phyloP scores from a whole-genome alignment of 2,113 vertebrate genomes.

The Nothoprocta pentlandii region DNA sequence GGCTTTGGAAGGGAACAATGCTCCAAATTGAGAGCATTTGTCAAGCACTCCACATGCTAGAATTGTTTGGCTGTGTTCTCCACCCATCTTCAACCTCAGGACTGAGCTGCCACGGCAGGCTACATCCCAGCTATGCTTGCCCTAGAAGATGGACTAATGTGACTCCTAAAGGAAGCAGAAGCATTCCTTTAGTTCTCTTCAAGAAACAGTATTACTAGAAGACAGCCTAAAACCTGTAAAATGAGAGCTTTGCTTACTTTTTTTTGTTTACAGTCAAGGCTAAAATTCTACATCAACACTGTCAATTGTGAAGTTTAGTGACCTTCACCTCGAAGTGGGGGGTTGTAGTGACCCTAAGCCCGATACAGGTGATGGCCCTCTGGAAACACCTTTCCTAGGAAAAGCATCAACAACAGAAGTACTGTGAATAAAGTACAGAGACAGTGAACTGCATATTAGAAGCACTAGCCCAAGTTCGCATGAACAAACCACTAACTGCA shows the following conservation, averaged over 20 bases:
- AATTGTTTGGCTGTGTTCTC: not conserved
- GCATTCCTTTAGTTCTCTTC: not conserved
- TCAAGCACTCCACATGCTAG: not conserved
- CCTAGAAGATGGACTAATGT: not conserved
- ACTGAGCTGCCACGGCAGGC: fast-evolving
- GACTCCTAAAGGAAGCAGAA: not conserved
- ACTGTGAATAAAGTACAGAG: not conserved
- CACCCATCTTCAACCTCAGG: not conserved
- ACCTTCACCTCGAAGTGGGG: not conserved
- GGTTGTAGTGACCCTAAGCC: not conserved
- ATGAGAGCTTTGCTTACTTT: too few relatives aligned
- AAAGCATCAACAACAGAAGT: not conserved
- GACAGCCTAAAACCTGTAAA: not conserved
- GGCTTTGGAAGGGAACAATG: not conserved
- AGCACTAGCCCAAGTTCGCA: not conserved
- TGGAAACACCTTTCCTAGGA: not conserved
- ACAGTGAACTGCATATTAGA: not conserved
- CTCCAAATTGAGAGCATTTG: not conserved
- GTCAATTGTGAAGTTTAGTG: not conserved
- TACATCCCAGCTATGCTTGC: not conserved
- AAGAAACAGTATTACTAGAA: not conserved
- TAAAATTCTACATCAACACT: not conserved
- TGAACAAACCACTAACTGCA: not conserved
- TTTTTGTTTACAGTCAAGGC: not conserved
- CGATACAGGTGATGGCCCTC: not conserved